Evolutionary conservation across 2,113 vertebrate genomes (phyloP), one percentile per base, ranked within the genome.

Genomic region (Saguinus midas): DNA sequence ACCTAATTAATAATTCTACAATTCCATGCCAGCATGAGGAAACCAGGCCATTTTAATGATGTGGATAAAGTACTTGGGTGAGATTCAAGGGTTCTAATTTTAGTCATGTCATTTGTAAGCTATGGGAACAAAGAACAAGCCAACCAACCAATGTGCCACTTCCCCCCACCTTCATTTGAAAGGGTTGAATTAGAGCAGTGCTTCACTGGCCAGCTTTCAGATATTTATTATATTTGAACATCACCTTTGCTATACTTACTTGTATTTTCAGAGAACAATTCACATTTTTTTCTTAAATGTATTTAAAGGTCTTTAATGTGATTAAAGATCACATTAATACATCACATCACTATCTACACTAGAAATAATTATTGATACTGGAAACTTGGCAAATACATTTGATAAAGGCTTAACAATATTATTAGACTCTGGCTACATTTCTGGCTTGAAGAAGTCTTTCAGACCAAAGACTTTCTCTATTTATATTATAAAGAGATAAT

Each of bases 1-100:
- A 83, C 25, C 83, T 97, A 97, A 96, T 97, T 97, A 97, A 97
- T 97, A 95, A 96, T 86, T 96, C 83, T 95, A 92, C 27, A 84
- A 52, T 80, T 95, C 55, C 35, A 20, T 96, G 87, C 55, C 57
- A 84, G 79, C 1, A 25, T 0, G 21, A 90, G 70, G 66, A 97
- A 97, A 96, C 61, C 89, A 95, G 96, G 95, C 83, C 95, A 93
- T 93, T 93, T 96, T 97, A 68, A 83, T 95, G 93, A 93, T 97
- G 75, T 80, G 93, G 84, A 97, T 97, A 94, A 95, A 95, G 75
- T 13, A 76, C 87, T 93, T 97, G 96, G 79, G 83, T 80, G 61
- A 95, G 48, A 95, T 57, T 95, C 89, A 91, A 85, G 61, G 6
- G 21, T 57, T 95, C 82, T 97, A 86, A 95, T 96, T 97, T 97